These are phyloP conservation scores for Stichopus horrens DNA, from an alignment of 53 echinoderm and acorn worm species.

Conservation along the genomic window DNA sequence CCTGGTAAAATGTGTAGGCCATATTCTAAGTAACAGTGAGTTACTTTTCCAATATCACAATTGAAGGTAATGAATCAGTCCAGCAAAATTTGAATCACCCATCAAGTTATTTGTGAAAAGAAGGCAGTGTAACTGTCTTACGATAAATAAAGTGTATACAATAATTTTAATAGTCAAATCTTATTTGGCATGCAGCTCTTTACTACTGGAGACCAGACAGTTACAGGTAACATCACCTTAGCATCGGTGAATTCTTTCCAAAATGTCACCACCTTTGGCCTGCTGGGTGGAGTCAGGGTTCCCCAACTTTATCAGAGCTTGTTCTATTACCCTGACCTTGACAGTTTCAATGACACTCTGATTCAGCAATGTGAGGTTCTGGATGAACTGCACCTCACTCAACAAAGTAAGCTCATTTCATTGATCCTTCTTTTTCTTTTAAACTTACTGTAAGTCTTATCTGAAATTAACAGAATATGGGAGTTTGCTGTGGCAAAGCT, in stretches of 20 bases:
- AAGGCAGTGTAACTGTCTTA: too few species aligned
- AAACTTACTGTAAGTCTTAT: too few species aligned
- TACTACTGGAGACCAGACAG: slow-evolving; percentile 56
- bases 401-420: slow-evolving; percentile 65
- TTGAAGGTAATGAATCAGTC: neutral
- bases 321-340: slow-evolving; percentile 56
- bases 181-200: slow-evolving; percentile 62
- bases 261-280: slow-evolving; percentile 59
- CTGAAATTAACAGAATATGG: too few species aligned
- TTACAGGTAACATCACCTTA: slow-evolving; percentile 55
- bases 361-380: slow-evolving; percentile 65
- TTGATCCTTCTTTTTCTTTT: too few species aligned
- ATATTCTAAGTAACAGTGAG: too few species aligned
- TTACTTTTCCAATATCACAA: too few species aligned
- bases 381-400: slow-evolving; percentile 67
- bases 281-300: slow-evolving; percentile 67
- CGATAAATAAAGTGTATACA: neutral
- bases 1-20: too few species aligned
- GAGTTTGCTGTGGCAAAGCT: too few species aligned
- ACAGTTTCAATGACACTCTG: slow-evolving; percentile 55
- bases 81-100: neutral
- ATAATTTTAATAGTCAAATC: neutral
- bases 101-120: neutral
- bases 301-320: slow-evolving; percentile 60
- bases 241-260: slow-evolving; percentile 40